Conservation (phyloP, 2,797 vertebrate genomes). For the Argentina silus region DNA sequence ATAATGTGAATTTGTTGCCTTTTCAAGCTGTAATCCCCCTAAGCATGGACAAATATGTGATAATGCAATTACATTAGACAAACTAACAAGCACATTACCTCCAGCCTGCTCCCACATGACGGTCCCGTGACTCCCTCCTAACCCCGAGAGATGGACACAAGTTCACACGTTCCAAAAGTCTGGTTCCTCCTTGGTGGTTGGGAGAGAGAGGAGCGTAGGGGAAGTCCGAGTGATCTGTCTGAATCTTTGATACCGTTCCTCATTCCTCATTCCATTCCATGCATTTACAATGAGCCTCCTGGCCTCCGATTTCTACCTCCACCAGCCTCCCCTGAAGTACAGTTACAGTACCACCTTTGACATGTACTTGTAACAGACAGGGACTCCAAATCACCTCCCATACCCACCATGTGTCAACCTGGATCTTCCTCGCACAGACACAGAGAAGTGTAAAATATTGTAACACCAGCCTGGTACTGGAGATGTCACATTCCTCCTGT, state of each 20-base stretch:
- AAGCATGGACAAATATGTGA: constrained; percentile 35
- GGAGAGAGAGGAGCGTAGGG: neutral
- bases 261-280: too few relatives aligned
- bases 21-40: constrained; percentile 24
- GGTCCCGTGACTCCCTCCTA: constrained; percentile 60
- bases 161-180: neutral
- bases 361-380: too few relatives aligned
- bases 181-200: neutral
- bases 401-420: too few relatives aligned
- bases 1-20: constrained; percentile 32
- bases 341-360: too few relatives aligned
- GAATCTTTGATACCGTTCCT: neutral
- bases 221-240: neutral
- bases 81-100: constrained; percentile 28
- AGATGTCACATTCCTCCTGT: too few relatives aligned
- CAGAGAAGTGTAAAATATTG: too few relatives aligned
- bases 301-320: too few relatives aligned
- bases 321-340: too few relatives aligned
- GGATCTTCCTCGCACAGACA: too few relatives aligned
- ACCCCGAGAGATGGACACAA: constrained; percentile 2
- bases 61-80: constrained; percentile 40
- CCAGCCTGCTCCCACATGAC: constrained; percentile 27
- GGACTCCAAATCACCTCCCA: too few relatives aligned
- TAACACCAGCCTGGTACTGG: too few relatives aligned
- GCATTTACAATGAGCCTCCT: too few relatives aligned